Conservation (phyloP, 2,888 invertebrate genomes). For the Paralinhomoeus sp. region DNA sequence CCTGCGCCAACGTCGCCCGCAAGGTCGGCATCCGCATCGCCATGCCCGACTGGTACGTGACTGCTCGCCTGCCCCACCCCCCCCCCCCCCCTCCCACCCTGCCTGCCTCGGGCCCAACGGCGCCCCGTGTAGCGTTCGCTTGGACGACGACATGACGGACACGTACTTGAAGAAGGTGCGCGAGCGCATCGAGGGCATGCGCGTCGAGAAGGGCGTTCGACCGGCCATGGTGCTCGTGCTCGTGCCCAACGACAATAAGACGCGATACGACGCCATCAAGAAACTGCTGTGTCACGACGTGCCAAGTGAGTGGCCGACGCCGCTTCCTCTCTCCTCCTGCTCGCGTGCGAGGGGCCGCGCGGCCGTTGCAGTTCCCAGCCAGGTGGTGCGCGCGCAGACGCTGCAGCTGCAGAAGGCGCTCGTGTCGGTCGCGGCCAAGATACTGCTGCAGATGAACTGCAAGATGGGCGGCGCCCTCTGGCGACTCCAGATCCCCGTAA, state of each 20-base stretch:
- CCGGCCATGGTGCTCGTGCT: constrained; percentile 31
- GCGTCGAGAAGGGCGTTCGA: too few relatives aligned
- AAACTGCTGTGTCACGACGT: constrained; percentile 34
- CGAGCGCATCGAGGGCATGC: constrained; percentile 5
- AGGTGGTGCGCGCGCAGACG: constrained; percentile 34
- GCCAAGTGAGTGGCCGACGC: constrained; percentile 1
- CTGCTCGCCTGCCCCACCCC: not conserved
- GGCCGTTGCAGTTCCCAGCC: constrained; percentile 30
- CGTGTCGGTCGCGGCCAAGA: constrained; percentile 66
- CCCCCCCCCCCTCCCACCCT: not conserved
- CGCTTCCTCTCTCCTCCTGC: too few relatives aligned
- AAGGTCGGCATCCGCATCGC: constrained; percentile 3
- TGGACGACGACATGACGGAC: not conserved
- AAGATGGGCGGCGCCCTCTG: constrained; percentile 78
- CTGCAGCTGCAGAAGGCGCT: constrained; percentile 39
- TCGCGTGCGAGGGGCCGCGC: too few relatives aligned
- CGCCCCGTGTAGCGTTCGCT: too few relatives aligned
- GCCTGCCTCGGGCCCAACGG: too few relatives aligned
- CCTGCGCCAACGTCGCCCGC: constrained; percentile 4
- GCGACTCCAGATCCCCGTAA: constrained; percentile 45
- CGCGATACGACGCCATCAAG: constrained; percentile 64
- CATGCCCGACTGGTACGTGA: not conserved
- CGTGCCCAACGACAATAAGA: constrained; percentile 43
- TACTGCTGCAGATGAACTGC: constrained; percentile 72
- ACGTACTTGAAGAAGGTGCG: not conserved